Evolutionary conservation across 2,888 invertebrate genomes (phyloP), one percentile per base, ranked within the genome.

Genomic region (Patella depressa): DNA sequence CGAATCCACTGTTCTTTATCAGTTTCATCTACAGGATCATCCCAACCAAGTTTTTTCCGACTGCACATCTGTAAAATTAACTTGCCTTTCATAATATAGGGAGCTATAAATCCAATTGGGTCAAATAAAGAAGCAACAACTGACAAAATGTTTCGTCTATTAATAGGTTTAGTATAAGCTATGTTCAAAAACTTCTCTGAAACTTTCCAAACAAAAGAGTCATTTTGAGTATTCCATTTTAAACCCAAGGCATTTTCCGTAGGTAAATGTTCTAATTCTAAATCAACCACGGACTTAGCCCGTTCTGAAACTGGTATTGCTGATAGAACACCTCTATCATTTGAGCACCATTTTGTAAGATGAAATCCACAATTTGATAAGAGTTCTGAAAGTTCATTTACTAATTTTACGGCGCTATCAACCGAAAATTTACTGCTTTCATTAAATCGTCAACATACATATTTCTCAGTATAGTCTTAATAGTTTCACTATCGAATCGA

Each of bases 51-150:
- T 59, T 59, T 59, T 15, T 59, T 59, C 0, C 59, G 17, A 7
- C 59, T 59, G 7, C n/a, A 9, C 59, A 59, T 59, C 59, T 59
- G 59, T 59, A 59, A 17, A 59, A 59, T 59, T 59, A 59, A 17
- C 15, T 59, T 59, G 59, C 59, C 59, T 17, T 59, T 59, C 59
- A 59, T 59, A 59, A 59, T 59, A 19, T 59, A 59, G 2, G 59
- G 59, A 59, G n/a, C 59, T 9, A 59, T 59, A 59, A 59, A 59
- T 7, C 59, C 59, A 59, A 59, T 12, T 11, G 59, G 59, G 9
- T 59, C 59, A 17, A 59, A 11, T n/a, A 59, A 59, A 14, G 59
- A 59, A 59, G 59, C 59, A 59, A 59, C 59, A 59, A 59, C 59
- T 59, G 59, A 59, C 19, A 59, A 11, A 59, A 59, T 59, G 17